Evolutionary conservation across 2,113 vertebrate genomes (phyloP).

Genomic region (Albula goreensis): DNA sequence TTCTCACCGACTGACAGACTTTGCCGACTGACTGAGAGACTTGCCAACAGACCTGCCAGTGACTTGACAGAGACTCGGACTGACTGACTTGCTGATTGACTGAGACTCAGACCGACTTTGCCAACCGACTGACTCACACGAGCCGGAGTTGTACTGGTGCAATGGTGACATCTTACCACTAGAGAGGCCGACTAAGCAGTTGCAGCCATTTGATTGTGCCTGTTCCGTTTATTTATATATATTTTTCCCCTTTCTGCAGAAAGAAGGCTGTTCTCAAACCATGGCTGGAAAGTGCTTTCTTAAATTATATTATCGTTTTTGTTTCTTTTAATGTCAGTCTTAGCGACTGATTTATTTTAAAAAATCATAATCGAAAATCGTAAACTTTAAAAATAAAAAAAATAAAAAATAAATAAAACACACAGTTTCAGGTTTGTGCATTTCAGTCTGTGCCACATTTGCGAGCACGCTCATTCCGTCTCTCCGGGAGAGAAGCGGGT

Average conservation of each 20-base stretch:
- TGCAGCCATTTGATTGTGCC: not conserved
- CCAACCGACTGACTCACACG: not conserved
- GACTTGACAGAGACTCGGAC: not conserved
- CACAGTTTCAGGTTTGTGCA: conserved; percentile 19
- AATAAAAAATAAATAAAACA: conserved; percentile 15
- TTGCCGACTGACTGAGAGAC: not conserved
- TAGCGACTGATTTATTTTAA: conserved; percentile 24
- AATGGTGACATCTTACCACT: not conserved
- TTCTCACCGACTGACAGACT: not conserved
- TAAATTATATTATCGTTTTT: not conserved
- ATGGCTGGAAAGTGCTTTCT: conserved; percentile 1
- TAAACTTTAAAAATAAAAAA: not conserved
- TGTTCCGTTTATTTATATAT: not conserved
- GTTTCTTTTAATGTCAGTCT: conserved; percentile 15
- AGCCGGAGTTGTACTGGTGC: not conserved
- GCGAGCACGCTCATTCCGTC: not conserved
- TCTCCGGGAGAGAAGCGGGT: not conserved
- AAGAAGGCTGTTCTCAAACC: conserved; percentile 6
- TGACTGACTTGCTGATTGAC: not conserved
- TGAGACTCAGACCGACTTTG: not conserved
- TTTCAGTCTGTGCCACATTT: conserved; percentile 14
- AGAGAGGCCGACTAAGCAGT: not conserved
- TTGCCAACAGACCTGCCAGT: not conserved
- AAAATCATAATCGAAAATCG: not conserved
- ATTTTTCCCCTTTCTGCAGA: not conserved